These are phyloP conservation scores for Grammomys surdaster DNA, from an alignment of 2,113 vertebrate genomes.

Conservation along the genomic window DNA sequence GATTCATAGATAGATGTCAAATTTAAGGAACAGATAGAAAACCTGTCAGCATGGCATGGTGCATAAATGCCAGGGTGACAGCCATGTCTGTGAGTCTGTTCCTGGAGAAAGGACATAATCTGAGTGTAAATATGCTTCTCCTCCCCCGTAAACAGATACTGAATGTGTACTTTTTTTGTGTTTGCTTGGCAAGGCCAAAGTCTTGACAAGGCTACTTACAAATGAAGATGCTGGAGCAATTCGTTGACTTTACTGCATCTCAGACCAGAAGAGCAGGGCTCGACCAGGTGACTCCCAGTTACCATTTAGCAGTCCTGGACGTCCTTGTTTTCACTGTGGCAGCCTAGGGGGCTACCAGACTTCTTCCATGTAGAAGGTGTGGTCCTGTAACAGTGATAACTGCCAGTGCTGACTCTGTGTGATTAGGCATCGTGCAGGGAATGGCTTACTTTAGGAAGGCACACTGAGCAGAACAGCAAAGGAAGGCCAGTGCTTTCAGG, in stretches of 20 bases:
- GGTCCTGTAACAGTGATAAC: background rate
- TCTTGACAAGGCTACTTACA: background rate
- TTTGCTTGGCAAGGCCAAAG: background rate
- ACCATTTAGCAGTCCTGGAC: background rate
- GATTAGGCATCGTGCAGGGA: rapidly evolving
- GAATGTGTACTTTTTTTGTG: background rate
- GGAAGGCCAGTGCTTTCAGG: background rate
- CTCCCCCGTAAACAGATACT: background rate
- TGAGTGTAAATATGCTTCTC: background rate
- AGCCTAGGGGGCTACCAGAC: background rate
- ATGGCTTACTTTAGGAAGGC: background rate
- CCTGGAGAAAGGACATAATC: background rate
- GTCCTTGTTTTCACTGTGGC: background rate
- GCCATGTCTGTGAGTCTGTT: background rate
- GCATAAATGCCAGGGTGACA: background rate
- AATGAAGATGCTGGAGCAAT: background rate
- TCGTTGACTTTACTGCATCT: background rate
- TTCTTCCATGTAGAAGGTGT: background rate
- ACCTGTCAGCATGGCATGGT: background rate
- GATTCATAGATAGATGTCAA: background rate
- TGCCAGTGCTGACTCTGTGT: background rate
- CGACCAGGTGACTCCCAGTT: background rate
- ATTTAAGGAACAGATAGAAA: background rate
- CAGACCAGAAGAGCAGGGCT: background rate
- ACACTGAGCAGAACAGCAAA: background rate